Evolutionary conservation across 2,797 vertebrate species (phyloP).

Genomic region (Pseudochirops cupreus): DNA sequence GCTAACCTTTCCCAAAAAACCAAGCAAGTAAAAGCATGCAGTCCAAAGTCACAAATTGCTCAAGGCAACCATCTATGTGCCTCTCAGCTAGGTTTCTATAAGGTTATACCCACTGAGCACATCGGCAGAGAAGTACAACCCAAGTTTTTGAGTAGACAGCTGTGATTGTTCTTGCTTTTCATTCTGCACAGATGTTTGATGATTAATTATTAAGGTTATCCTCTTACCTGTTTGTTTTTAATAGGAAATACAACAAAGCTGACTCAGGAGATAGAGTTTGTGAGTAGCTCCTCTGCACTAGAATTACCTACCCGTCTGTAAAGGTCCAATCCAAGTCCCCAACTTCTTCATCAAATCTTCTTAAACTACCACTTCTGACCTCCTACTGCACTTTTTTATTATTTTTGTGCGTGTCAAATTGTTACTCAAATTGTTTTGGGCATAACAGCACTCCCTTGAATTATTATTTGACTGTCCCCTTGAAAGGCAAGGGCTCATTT

Average conservation of each 20-base stretch:
- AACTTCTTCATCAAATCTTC: conserved; percentile 27
- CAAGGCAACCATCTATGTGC: not conserved
- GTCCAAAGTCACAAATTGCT: not conserved
- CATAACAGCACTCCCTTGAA: not conserved
- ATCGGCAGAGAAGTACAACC: not conserved
- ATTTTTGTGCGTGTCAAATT: not conserved
- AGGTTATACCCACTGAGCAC: not conserved
- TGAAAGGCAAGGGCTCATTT: not conserved
- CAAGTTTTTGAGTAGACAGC: not conserved
- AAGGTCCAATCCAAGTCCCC: not conserved
- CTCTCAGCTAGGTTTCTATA: not conserved
- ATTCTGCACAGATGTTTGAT: not conserved
- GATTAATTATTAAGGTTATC: not conserved
- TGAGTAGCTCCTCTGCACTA: not conserved
- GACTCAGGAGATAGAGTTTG: not conserved
- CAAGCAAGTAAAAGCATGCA: not conserved
- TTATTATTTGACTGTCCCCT: not conserved
- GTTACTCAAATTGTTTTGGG: not conserved
- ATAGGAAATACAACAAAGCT: not conserved
- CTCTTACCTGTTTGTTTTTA: not conserved
- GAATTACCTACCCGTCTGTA: not conserved
- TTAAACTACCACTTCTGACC: not conserved
- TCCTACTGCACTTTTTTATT: not conserved
- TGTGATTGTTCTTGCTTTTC: not conserved
- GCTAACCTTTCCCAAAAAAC: not conserved